Percentiles rank a stretch among this genome's conserved stretches.
phyloP scores from a whole-genome alignment of 2,797 vertebrate species.

The Acanthopagrus latus region DNA sequence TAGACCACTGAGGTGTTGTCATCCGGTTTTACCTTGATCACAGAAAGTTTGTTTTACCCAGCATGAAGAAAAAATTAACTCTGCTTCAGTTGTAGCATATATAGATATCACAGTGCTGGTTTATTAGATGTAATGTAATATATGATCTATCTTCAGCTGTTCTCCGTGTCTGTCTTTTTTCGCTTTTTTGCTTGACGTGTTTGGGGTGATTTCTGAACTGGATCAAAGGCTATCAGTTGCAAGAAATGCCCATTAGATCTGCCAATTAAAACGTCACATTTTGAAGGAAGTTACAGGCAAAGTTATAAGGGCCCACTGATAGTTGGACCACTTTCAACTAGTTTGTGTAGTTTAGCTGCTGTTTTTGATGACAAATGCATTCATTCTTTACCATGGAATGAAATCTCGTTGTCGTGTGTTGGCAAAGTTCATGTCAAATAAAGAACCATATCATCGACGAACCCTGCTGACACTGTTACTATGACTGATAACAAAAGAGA shows the following conservation, averaged over 20 bases:
- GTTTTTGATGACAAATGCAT: conserved; percentile 11
- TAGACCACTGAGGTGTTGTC: conserved; percentile 42
- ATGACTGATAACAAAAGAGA: neutral
- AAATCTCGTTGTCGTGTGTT: conserved; percentile 13
- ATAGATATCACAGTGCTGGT: conserved; percentile 24
- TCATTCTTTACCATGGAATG: neutral
- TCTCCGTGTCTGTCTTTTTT: neutral
- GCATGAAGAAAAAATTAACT: conserved; percentile 27
- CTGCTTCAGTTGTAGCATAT: conserved; percentile 31
- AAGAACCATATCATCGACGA: neutral
- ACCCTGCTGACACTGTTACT: neutral
- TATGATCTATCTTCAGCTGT: conserved; percentile 18
- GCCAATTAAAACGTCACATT: conserved; percentile 2
- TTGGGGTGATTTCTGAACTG: neutral
- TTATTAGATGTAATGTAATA: neutral
- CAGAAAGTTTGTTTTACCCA: conserved; percentile 30
- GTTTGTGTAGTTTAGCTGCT: conserved; percentile 42
- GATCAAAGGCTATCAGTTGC: neutral
- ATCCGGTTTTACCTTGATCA: conserved; percentile 11
- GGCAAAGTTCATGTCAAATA: neutral
- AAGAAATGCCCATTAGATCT: conserved; percentile 4
- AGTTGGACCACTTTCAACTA: conserved; percentile 30
- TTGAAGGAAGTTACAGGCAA: conserved; percentile 4
- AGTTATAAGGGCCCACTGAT: neutral
- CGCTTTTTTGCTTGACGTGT: neutral